Conservation (phyloP, 2,113 vertebrate species). For the Cepphus grylle region DNA sequence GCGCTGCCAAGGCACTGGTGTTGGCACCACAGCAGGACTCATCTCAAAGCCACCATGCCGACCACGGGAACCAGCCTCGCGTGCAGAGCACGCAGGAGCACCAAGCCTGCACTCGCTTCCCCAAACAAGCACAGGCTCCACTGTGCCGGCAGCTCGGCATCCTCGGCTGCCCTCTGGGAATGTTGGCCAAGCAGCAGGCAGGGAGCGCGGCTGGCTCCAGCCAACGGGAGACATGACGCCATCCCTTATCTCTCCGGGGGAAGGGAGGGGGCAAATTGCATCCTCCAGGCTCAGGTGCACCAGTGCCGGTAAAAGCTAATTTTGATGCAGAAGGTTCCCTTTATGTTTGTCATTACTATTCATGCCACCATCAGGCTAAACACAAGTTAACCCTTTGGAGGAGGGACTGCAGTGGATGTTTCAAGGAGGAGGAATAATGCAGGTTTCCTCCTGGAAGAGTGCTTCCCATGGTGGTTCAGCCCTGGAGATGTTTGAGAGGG, state of each 20-base stretch:
- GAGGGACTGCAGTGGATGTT: not conserved
- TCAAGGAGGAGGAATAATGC: not conserved
- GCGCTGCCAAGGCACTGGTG: rapidly evolving
- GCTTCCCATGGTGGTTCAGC: not conserved
- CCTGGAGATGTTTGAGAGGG: not conserved
- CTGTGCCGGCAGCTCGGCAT: not conserved
- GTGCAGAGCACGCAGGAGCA: not conserved
- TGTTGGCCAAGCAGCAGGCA: not conserved
- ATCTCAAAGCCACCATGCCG: rapidly evolving
- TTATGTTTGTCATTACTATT: constrained; percentile 60
- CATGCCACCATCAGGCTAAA: constrained; percentile 29
- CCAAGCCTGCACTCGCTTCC: not conserved
- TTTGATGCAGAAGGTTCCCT: constrained; percentile 45
- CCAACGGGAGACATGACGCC: constrained; percentile 14
- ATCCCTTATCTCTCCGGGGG: not conserved
- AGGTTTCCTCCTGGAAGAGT: not conserved
- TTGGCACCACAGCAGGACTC: not conserved
- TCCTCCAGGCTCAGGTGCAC: constrained; percentile 69
- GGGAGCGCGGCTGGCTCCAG: not conserved
- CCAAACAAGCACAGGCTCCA: not conserved
- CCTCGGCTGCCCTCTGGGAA: not conserved
- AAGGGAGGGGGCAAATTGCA: constrained; percentile 7
- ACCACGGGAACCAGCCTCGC: rapidly evolving
- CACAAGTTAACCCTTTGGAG: constrained; percentile 49
- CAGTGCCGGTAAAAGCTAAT: constrained; percentile 54